Conservation (phyloP, 2,797 vertebrate species). For the Argentina silus region DNA sequence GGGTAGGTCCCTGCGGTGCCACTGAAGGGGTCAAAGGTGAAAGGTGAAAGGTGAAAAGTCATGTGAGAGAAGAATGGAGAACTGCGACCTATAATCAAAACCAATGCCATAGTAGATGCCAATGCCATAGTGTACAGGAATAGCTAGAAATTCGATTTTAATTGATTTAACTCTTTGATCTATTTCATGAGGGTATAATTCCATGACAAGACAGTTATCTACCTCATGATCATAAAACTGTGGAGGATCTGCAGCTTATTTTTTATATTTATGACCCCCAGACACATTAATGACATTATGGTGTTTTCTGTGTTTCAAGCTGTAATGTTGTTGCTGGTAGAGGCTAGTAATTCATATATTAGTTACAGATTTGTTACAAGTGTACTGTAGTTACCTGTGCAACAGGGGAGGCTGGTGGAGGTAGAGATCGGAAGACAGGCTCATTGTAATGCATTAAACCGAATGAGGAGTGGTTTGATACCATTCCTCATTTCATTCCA, state of each 20-base stretch:
- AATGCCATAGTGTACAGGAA: neutral
- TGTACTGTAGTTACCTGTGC: conserved; percentile 49
- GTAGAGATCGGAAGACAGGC: no score
- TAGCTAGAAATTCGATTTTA: neutral
- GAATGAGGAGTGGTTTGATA: no score
- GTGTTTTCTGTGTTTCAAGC: neutral
- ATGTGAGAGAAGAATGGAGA: neutral
- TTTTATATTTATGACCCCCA: no score
- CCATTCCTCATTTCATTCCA: no score
- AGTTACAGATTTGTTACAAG: neutral
- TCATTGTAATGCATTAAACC: no score
- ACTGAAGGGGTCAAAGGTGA: conserved; percentile 29
- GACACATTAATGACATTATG: neutral
- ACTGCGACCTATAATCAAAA: neutral
- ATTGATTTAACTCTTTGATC: no score
- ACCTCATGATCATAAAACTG: no score
- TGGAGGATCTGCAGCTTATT: no score
- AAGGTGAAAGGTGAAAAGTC: neutral
- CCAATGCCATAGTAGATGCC: neutral
- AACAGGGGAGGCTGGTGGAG: conserved; percentile 39
- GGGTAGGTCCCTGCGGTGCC: conserved; percentile 63
- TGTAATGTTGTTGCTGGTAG: no score
- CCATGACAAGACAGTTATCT: no score
- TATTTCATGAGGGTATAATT: no score
- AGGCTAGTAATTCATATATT: no score